Conservation (phyloP, 2,888 invertebrate species). For the Deilephila elpenor region DNA sequence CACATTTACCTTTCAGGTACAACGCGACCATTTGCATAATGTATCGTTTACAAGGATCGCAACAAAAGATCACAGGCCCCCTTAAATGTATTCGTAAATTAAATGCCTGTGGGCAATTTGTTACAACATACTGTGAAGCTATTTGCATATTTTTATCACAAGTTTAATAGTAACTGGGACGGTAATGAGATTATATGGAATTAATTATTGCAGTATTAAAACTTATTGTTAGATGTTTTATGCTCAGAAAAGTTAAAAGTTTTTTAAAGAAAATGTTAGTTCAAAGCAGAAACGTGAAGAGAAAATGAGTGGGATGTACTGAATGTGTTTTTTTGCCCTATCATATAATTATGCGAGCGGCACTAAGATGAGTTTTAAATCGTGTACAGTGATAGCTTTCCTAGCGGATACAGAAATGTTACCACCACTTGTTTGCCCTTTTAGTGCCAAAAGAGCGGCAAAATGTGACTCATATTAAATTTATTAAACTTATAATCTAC, state of each 20-base stretch:
- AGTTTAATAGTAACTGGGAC: neutral
- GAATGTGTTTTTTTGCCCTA: too few relatives aligned
- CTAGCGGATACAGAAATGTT: too few relatives aligned
- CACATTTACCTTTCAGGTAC: neutral
- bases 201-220: neutral
- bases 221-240: neutral
- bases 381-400: too few relatives aligned
- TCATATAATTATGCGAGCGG: too few relatives aligned
- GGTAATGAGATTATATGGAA: neutral
- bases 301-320: too few relatives aligned
- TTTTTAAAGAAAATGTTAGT: neutral
- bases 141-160: conserved; percentile 3
- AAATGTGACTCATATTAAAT: too few relatives aligned
- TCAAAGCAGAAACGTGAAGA: too few relatives aligned
- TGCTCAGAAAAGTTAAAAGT: neutral
- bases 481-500: too few relatives aligned
- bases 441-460: too few relatives aligned
- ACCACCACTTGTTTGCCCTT: too few relatives aligned
- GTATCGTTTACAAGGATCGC: conserved; percentile 19
- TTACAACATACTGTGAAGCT: conserved; percentile 1
- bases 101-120: conserved; percentile 3
- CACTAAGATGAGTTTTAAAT: too few relatives aligned
- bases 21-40: conserved; percentile 11
- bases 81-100: conserved; percentile 6
- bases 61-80: conserved; percentile 19